phyloP scores from a whole-genome alignment of 2,888 invertebrate genomes.

The Cantharis nigra region DNA sequence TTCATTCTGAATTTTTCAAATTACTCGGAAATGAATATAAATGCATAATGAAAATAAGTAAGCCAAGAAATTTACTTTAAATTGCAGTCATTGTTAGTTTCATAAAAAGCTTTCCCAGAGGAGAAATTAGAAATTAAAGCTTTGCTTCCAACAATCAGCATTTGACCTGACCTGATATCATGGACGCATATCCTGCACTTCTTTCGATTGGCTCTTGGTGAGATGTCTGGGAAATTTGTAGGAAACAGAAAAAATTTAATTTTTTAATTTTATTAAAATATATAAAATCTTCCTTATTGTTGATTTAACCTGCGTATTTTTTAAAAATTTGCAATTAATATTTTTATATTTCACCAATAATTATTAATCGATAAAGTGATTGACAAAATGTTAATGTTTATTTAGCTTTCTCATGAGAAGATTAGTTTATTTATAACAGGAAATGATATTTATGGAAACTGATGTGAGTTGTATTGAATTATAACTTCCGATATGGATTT shows the following conservation, averaged over 20 bases:
- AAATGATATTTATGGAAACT: neutral
- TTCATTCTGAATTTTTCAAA: neutral
- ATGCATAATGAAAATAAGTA: neutral
- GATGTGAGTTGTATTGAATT: neutral
- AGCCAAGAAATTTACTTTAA: neutral
- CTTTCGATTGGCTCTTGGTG: too few relatives aligned
- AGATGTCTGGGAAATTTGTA: too few relatives aligned
- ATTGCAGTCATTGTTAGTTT: neutral
- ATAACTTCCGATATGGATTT: neutral
- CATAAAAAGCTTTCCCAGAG: neutral
- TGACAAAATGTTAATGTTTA: neutral
- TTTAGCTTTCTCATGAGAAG: neutral
- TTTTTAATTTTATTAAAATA: too few relatives aligned
- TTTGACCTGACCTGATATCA: too few relatives aligned
- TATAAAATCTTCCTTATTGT: too few relatives aligned
- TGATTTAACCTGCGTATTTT: too few relatives aligned
- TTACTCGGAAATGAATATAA: neutral
- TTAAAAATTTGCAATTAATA: too few relatives aligned
- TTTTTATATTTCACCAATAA: neutral
- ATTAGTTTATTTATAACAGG: neutral
- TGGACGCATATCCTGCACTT: too few relatives aligned
- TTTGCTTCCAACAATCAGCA: too few relatives aligned
- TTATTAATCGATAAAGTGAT: neutral
- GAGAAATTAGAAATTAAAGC: neutral
- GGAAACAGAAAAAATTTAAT: too few relatives aligned